phyloP scores from a whole-genome alignment of 2,113 vertebrate genomes.

The Eulemur macaco region DNA sequence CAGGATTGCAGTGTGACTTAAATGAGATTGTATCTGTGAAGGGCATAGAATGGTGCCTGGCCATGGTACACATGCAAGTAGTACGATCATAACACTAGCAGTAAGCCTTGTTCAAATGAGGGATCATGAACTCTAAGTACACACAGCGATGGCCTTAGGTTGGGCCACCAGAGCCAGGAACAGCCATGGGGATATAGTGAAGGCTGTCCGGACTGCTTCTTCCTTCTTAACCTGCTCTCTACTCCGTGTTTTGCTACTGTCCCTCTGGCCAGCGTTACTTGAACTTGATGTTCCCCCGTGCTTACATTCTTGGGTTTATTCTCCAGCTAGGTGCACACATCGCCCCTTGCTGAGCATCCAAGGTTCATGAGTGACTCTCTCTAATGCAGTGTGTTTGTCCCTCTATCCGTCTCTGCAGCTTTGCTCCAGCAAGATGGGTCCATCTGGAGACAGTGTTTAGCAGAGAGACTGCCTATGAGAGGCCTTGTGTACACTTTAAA shows the following conservation, averaged over 20 bases:
- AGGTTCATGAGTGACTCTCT: not conserved
- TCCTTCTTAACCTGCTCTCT: not conserved
- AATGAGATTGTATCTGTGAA: not conserved
- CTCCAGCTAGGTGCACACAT: not conserved
- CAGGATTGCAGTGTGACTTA: not conserved
- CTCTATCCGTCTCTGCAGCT: not conserved
- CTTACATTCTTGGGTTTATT: not conserved
- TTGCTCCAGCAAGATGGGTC: not conserved
- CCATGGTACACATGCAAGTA: not conserved
- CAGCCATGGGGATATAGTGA: not conserved
- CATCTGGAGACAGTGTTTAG: not conserved
- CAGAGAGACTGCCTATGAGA: rapidly evolving
- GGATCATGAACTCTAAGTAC: not conserved
- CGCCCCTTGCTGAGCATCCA: not conserved
- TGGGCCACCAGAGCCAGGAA: not conserved
- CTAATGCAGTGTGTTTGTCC: not conserved
- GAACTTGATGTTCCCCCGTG: not conserved
- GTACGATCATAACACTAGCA: not conserved
- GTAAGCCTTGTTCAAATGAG: not conserved
- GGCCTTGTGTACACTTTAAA: not conserved
- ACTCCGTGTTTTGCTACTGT: not conserved
- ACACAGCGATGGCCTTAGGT: not conserved
- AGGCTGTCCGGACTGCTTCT: not conserved
- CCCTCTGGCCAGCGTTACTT: too few species aligned
- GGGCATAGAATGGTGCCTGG: not conserved